Evolutionary conservation across 2,113 vertebrate species (phyloP).

Genomic region (Acrocephalus kingi): DNA sequence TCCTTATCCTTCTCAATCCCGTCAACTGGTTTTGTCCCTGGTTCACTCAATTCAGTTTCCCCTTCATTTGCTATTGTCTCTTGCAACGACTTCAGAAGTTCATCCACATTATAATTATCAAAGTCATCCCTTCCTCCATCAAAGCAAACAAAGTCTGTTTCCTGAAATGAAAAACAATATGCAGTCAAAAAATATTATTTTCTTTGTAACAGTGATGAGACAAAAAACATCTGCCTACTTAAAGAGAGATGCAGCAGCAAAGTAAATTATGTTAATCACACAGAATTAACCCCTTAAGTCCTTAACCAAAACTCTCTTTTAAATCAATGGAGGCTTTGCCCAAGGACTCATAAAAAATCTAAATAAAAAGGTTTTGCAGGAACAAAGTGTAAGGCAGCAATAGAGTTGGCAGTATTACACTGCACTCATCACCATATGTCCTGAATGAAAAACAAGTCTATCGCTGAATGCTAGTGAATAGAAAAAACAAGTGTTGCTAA

Average conservation of each 20-base stretch:
- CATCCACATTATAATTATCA: slow-evolving; percentile 85
- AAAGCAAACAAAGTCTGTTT: slow-evolving; percentile 97
- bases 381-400: not conserved
- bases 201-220: not conserved
- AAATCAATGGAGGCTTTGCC: not conserved
- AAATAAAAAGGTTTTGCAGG: not conserved
- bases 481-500: not conserved
- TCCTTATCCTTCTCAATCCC: not conserved
- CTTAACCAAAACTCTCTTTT: not conserved
- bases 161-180: slow-evolving; percentile 74
- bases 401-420: not conserved
- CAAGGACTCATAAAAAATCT: not conserved
- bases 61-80: not conserved
- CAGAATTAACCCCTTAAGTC: not conserved
- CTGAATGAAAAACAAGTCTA: not conserved
- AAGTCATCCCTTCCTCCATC: slow-evolving; percentile 87
- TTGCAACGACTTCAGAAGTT: slow-evolving; percentile 75
- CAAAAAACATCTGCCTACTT: not conserved
- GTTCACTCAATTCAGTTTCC: not conserved
- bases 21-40: not conserved
- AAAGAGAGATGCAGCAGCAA: not conserved
- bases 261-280: not conserved
- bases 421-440: not conserved
- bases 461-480: not conserved
- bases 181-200: not conserved